Conservation (phyloP, 2,888 invertebrate species). For the Torymus tubicola region DNA sequence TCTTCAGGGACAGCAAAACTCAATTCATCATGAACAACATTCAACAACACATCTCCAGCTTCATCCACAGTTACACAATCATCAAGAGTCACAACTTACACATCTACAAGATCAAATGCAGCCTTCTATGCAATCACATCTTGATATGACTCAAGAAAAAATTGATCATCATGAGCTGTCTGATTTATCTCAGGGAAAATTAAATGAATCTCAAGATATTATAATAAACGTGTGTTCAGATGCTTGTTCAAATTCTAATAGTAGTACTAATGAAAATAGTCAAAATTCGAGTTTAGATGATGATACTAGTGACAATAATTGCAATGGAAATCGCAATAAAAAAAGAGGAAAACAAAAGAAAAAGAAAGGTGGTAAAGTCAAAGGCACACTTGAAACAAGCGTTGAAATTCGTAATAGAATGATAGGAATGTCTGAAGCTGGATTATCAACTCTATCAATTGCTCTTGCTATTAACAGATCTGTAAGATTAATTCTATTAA, state of each 20-base stretch:
- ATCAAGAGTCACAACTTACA: conserved; percentile 68
- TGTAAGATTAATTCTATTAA: conserved; percentile 60
- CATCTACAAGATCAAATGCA: conserved; percentile 65
- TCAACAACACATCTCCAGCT: conserved; percentile 57
- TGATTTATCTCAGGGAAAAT: conserved; percentile 36
- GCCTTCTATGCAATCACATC: conserved; percentile 60
- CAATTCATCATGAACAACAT: conserved; percentile 60
- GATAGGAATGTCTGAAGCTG: conserved; percentile 75
- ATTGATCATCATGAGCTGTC: conserved; percentile 57
- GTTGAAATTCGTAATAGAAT: conserved; percentile 74
- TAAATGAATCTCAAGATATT: conserved; percentile 47
- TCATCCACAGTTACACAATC: conserved; percentile 63
- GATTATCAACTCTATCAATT: conserved; percentile 73
- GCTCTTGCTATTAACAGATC: conserved; percentile 74
- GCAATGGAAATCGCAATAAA: conserved; percentile 42
- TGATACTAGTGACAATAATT: conserved; percentile 59
- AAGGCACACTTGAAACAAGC: conserved; percentile 74
- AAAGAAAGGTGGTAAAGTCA: conserved; percentile 74
- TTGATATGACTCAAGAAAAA: conserved; percentile 61
- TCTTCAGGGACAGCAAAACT: conserved; percentile 63
- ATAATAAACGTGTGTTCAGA: conserved; percentile 61
- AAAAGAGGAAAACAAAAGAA: conserved; percentile 55
- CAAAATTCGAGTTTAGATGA: conserved; percentile 63
- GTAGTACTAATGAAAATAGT: conserved; percentile 66
- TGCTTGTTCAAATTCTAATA: conserved; percentile 60